Percentiles rank a stretch among this genome's conserved stretches.
These are phyloP conservation scores for Rhinella marina DNA, from an alignment of 2,797 vertebrate species.

Conservation along the genomic window DNA sequence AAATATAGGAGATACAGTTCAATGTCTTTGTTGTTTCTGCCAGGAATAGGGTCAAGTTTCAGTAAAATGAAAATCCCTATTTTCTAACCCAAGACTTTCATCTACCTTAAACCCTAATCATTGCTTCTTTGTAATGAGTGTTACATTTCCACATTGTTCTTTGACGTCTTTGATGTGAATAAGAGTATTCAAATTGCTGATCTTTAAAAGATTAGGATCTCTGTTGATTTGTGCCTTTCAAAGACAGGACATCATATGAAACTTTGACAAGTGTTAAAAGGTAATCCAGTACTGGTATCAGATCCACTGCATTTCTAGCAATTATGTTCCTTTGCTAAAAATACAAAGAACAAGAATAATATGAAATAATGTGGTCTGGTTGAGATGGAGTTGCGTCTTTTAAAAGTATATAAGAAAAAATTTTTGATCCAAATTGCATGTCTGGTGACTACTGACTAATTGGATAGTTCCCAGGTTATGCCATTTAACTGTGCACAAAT, in stretches of 20 bases:
- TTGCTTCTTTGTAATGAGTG: conserved; percentile 39
- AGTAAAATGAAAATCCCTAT: conserved; percentile 49
- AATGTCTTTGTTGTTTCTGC: conserved; percentile 50
- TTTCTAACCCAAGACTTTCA: conserved; percentile 49
- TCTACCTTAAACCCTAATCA: conserved; percentile 56
- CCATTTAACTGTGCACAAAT: no score
- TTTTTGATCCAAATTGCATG: background rate
- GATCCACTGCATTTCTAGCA: background rate
- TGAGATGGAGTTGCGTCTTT: background rate
- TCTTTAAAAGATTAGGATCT: conserved; percentile 47
- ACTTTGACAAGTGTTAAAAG: conserved; percentile 48
- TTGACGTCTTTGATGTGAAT: conserved; percentile 55
- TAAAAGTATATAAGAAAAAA: background rate
- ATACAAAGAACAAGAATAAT: background rate
- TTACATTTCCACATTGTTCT: conserved; percentile 57
- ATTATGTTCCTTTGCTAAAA: conserved; percentile 1
- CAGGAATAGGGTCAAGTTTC: conserved; percentile 48
- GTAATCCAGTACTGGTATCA: conserved; percentile 33
- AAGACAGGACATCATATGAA: conserved; percentile 25
- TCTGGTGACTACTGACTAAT: background rate
- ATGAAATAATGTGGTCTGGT: background rate
- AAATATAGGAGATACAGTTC: conserved; percentile 45
- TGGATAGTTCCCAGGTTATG: no score
- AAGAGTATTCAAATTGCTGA: conserved; percentile 44
- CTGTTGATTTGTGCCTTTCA: conserved; percentile 21